Base-by-base conservation (phyloP, 2,888 invertebrate genomes). In the Morpho helenor region DNA sequence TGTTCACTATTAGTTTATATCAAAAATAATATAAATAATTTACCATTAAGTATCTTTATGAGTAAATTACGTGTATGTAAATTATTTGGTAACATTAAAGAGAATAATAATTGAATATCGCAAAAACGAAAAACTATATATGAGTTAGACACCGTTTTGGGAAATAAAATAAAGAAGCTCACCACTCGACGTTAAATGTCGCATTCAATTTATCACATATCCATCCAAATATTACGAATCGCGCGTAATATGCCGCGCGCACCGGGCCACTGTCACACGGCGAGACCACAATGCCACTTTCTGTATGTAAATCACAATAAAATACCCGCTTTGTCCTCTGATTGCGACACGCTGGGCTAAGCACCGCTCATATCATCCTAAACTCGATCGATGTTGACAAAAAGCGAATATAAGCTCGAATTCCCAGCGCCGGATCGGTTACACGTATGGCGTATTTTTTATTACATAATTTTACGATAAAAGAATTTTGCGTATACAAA, bases 231-330 rank as follows among this genome's bases (percentile, higher is more conserved):
- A 31, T 50, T 53, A 46, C 8, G 56, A 39, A 46, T 52, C 62
- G 53, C 59, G 57, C 59, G 57, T 60, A 63, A 57, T 53, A 54
- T 64, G 62, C 59, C 61, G 57, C 74, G 72, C 71, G 73, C 73
- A 67, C 75, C 74, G 83, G 84, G 80, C 82, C 76, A 87, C 89
- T 88, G 88, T 84, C 79, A 84, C 82, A 81, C 82, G 80, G 77
- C 80, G 53, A 62, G 60, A 58, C 73, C 72, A 86, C 87, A 87
- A 85, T 87, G 85, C 72, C 79, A 82, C 79, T 80, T 82, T 84
- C 81, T 80, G 82, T 84, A 82, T 87, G 84, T 82, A 82, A 84
- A 87, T 86, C 85, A 89, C 87, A 87, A 87, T 88, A 86, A 87
- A 87, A 87, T 84, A 82, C 77, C 77, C 80, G 82, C 83, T 84